Percentiles rank a stretch among this genome's conserved stretches.
Conservation (phyloP, 2,113 vertebrate genomes). For the Motacilla alba region DNA sequence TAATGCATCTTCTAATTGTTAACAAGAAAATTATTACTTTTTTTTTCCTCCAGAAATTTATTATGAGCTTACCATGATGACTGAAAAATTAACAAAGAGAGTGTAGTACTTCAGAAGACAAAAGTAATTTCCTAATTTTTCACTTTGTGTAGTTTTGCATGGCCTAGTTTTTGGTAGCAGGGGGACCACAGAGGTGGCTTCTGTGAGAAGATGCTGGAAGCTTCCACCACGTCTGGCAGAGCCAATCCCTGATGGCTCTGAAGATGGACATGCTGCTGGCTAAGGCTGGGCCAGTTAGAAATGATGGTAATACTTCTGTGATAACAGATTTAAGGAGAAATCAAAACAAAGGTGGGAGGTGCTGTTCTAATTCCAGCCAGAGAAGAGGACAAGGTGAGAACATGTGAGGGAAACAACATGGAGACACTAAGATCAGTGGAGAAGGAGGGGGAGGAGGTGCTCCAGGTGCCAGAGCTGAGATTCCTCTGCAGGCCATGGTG, state of each 20-base stretch:
- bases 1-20: neutral
- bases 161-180: neutral
- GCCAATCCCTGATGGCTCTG: neutral
- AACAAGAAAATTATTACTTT: neutral
- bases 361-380: neutral
- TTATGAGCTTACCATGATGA: neutral
- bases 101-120: neutral
- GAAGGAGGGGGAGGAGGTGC: neutral
- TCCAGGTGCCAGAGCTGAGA: accelerated
- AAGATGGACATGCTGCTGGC: neutral
- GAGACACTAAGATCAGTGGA: neutral
- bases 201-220: neutral
- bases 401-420: neutral
- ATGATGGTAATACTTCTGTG: neutral
- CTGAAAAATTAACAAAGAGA: neutral
- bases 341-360: neutral
- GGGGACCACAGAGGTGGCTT: neutral
- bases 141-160: neutral
- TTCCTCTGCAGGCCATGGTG: neutral
- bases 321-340: neutral
- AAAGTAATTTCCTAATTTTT: neutral
- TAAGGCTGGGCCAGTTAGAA: neutral
- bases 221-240: neutral
- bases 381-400: neutral
- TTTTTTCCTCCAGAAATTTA: neutral